Percentiles rank a stretch among this genome's conserved stretches.
Conservation (phyloP, 2,888 invertebrate species). For the Nemotelus nigrinus region DNA sequence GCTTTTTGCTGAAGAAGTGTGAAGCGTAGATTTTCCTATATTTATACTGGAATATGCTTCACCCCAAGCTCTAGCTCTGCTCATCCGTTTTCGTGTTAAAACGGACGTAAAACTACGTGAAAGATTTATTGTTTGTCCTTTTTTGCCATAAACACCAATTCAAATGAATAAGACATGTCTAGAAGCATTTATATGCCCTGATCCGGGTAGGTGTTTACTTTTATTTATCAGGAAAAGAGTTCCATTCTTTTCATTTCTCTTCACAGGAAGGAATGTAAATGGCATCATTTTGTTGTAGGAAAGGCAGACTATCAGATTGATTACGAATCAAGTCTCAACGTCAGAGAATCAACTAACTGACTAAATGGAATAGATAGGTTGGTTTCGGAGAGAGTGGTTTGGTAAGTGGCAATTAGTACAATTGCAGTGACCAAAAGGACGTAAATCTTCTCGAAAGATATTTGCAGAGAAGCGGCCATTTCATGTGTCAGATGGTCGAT, state of each 20-base stretch:
- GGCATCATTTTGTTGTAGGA: not conserved
- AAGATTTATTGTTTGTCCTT: not conserved
- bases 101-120: too few species aligned
- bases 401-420: constrained; percentile 39
- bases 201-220: not conserved
- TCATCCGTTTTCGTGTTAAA: too few species aligned
- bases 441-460: constrained; percentile 7
- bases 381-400: not conserved
- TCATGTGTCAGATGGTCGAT: too few species aligned
- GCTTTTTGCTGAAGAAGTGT: too few species aligned
- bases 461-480: not conserved
- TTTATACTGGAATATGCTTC: too few species aligned
- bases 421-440: constrained; percentile 8
- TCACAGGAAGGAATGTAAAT: not conserved
- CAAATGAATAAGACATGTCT: not conserved
- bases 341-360: constrained; percentile 8
- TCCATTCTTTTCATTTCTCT: not conserved
- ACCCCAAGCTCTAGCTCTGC: too few species aligned
- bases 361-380: constrained; percentile 17
- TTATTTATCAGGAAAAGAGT: not conserved
- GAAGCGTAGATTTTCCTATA: not conserved
- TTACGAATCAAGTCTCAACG: constrained; percentile 34
- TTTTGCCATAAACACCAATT: not conserved
- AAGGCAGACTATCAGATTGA: not conserved
- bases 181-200: not conserved